Conservation (phyloP, 2,888 invertebrate genomes). For the Mactromeris polynyma region DNA sequence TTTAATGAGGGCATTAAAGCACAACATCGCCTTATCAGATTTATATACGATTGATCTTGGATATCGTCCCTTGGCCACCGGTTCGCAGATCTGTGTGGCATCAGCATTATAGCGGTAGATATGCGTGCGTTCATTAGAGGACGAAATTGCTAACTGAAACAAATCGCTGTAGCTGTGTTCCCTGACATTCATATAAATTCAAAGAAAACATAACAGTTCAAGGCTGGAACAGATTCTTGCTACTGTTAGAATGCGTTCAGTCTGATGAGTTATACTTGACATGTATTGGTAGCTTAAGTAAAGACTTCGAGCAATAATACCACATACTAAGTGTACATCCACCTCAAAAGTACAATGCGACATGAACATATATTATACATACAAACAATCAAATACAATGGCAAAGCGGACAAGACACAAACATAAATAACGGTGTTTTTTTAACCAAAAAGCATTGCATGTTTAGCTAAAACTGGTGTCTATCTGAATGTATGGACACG, state of each 20-base stretch:
- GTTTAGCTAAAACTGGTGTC: too few relatives aligned
- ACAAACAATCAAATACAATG: too few relatives aligned
- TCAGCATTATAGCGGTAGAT: background rate
- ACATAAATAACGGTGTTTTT: too few relatives aligned
- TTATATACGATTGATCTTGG: background rate
- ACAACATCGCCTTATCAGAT: background rate
- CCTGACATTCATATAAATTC: background rate
- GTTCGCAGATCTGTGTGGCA: background rate
- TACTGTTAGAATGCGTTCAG: background rate
- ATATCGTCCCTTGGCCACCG: background rate
- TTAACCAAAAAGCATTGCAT: too few relatives aligned
- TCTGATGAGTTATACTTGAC: background rate
- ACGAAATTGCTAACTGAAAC: background rate
- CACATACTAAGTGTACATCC: too few relatives aligned
- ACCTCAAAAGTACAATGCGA: too few relatives aligned
- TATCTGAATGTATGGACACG: too few relatives aligned
- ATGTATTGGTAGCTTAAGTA: too few relatives aligned
- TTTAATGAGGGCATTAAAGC: conserved; percentile 10
- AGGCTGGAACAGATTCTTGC: background rate
- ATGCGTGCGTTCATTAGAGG: background rate
- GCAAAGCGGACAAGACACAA: too few relatives aligned
- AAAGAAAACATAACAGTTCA: background rate
- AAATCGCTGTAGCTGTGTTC: background rate
- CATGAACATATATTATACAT: too few relatives aligned
- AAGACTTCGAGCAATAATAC: too few relatives aligned